Base-by-base conservation (phyloP, 1,140 invertebrate genomes). In the Pseudomyrmex pallidus region DNA sequence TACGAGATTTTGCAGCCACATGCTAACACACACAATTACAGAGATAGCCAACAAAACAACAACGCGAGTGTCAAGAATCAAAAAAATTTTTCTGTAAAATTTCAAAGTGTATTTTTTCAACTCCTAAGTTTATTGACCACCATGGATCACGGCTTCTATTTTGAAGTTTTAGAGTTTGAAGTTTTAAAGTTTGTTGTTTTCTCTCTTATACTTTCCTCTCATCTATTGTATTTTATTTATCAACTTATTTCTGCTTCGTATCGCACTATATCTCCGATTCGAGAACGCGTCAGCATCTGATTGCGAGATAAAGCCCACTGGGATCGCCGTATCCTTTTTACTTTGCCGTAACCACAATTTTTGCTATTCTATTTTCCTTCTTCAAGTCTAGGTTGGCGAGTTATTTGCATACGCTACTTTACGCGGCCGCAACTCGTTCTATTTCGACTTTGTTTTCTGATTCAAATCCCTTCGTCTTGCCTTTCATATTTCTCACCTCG, bases 251-350 rank as follows among this genome's bases (percentile, higher is more conserved):
- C 46, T 57, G 46, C 76, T 78, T 83, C 77, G 74, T 80, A 80
- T 85, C 70, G 22, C 80, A 70, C 88, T 74, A 87, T 85, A 25
- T 20, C 46, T 70, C 86, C 82, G 77, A 74, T 86, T 87, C 82
- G 52, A 86, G 67, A 87, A 68, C 78, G n/a, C 22, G 54, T 52
- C 56, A 54, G 52, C 76, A 78, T 48, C 62, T 74, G 74, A 80
- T 85, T 61, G 64, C 57, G 61, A 9, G 35, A 63, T 44, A 61
- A 77, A 82, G 61, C 67, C 57, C 52, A 25, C 12, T 82, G 78
- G 50, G 59, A 77, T 78, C 61, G 17, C 44, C 46, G 59, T 82
- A 59, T 68, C 46, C 13, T n/a, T 10, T 61, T 90, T 82, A 74
- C 17, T 84, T 83, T 76, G 61, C 48, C 66, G 64, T 74, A 83